A percentile compares a stretch with the other conserved stretches of the same genome.
phyloP scores from a whole-genome alignment of 2,113 vertebrate genomes.

The Tringa solitaria region DNA sequence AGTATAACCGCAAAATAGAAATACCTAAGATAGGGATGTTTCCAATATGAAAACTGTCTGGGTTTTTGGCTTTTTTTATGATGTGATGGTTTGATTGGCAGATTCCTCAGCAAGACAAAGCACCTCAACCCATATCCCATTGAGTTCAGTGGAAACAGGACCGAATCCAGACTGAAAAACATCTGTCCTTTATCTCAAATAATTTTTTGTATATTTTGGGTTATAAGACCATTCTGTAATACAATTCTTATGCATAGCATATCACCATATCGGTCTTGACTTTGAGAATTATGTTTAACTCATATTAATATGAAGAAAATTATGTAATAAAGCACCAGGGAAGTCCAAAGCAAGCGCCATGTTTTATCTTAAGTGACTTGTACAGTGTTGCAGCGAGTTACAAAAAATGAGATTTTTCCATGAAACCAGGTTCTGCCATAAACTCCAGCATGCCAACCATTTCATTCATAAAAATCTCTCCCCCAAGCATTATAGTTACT shows the following conservation, averaged over 20 bases:
- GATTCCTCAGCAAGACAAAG: constrained; percentile 46
- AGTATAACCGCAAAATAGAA: constrained; percentile 30
- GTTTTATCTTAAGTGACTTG: background rate
- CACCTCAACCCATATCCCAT: constrained; percentile 34
- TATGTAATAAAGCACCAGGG: background rate
- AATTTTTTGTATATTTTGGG: background rate
- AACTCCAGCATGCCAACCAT: background rate
- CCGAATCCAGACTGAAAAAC: constrained; percentile 36
- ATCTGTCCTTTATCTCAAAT: constrained; percentile 54
- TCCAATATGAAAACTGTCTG: constrained; percentile 40
- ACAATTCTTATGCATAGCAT: background rate
- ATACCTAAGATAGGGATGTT: constrained; percentile 28
- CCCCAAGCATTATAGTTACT: background rate
- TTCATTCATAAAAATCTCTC: constrained; percentile 55
- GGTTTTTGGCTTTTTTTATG: background rate
- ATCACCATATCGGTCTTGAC: background rate
- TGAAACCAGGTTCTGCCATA: background rate
- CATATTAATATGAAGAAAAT: background rate
- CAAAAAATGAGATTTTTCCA: background rate
- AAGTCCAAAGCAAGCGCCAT: background rate
- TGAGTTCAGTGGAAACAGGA: constrained; percentile 23
- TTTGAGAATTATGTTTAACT: background rate
- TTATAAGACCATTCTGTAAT: background rate
- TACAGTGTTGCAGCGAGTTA: background rate
- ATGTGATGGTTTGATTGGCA: constrained; percentile 53